These are phyloP conservation scores for Octonoba sinensis DNA, from an alignment of 2,888 invertebrate species.

Conservation along the genomic window DNA sequence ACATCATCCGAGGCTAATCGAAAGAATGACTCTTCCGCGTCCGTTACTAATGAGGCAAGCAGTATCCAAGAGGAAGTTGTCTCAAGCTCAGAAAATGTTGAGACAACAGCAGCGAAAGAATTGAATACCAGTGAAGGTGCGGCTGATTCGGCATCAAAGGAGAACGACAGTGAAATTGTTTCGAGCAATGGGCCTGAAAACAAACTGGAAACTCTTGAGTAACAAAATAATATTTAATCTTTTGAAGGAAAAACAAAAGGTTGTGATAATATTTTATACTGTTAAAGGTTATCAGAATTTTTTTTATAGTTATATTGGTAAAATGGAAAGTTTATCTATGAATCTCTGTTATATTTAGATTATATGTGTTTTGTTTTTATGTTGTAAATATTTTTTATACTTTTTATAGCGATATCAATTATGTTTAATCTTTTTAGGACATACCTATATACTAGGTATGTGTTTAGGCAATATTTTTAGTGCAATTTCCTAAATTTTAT, in stretches of 20 bases:
- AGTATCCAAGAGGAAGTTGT: constrained; percentile 51
- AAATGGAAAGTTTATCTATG: too few species aligned
- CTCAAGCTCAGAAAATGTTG: constrained; percentile 42
- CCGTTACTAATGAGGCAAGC: neutral
- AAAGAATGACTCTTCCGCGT: neutral
- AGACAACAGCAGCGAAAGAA: neutral
- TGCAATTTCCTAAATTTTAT: too few species aligned
- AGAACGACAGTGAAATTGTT: neutral
- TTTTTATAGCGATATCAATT: neutral
- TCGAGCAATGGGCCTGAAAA: neutral
- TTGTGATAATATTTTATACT: too few species aligned
- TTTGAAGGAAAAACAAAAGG: too few species aligned
- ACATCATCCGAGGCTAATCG: too few species aligned
- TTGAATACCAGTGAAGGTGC: constrained; percentile 7
- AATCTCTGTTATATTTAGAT: too few species aligned
- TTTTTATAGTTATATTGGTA: too few species aligned
- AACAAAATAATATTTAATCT: too few species aligned
- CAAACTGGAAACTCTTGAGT: neutral
- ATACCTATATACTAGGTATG: neutral
- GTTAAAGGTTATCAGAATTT: too few species aligned
- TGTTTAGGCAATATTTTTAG: too few species aligned
- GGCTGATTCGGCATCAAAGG: constrained; percentile 9
- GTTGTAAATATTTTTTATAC: constrained; percentile 2
- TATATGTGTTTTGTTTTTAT: neutral
- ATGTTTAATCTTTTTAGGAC: neutral